phyloP scores from a whole-genome alignment of 2,888 invertebrate species.

The Ectemnius continuus region DNA sequence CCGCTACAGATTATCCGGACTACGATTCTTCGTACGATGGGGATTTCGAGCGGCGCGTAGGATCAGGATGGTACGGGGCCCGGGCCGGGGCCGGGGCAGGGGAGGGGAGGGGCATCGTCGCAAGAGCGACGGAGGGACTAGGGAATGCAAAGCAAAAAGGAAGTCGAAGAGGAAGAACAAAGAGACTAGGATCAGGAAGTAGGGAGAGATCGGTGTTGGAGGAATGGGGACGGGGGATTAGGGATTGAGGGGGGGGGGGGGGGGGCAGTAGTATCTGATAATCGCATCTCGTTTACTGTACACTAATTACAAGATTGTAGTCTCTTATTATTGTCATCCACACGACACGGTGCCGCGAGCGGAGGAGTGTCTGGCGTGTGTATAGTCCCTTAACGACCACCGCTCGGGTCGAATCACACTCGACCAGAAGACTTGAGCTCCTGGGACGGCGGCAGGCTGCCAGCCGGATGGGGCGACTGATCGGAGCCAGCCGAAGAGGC shows the following conservation, averaged over 20 bases:
- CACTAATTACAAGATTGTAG: slow-evolving; percentile 76
- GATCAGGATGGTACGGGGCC: neutral
- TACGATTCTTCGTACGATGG: slow-evolving; percentile 40
- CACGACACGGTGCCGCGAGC: slow-evolving; percentile 58
- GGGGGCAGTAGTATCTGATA: slow-evolving; percentile 46
- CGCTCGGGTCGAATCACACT: slow-evolving; percentile 69
- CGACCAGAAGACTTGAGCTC: slow-evolving; percentile 76
- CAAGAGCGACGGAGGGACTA: neutral
- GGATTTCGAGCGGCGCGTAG: slow-evolving; percentile 2
- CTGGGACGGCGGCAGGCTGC: slow-evolving; percentile 67
- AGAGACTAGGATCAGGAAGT: slow-evolving; percentile 8
- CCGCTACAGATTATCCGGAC: slow-evolving; percentile 50
- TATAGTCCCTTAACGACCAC: slow-evolving; percentile 5
- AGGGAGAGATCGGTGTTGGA: neutral
- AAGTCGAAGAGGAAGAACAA: slow-evolving; percentile 18
- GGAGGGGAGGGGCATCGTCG: neutral
- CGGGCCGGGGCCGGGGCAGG: no score
- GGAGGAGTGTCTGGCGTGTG: slow-evolving; percentile 31
- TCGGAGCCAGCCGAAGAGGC: slow-evolving; percentile 80
- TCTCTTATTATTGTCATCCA: slow-evolving; percentile 74
- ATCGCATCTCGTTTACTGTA: slow-evolving; percentile 67
- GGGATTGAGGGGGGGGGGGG: neutral
- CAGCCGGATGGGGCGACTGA: slow-evolving; percentile 71
- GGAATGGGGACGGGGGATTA: neutral
- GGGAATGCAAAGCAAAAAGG: slow-evolving; percentile 8